Base-by-base conservation (phyloP, 2,888 invertebrate genomes). In the Pseudolycoriella hygida region DNA sequence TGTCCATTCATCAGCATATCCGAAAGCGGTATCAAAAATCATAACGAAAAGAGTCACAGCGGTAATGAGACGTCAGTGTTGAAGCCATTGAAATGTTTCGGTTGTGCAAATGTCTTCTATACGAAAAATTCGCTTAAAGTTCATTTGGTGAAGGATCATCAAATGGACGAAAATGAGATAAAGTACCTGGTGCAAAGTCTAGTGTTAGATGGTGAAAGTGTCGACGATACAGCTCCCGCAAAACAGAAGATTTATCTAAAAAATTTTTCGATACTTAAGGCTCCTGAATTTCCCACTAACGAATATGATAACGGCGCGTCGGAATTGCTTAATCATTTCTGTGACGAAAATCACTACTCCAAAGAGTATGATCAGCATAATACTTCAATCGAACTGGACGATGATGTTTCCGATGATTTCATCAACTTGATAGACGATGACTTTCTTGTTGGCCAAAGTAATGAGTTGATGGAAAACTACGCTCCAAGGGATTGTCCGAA, bases 61-160 rank as follows among this genome's bases (percentile, higher is more conserved):
- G 4, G 15, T 18, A 34, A 6, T 8, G 14, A 14, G 2, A 46
- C 34, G 31, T 39, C 18, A 11, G 40, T 3, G 43, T 44, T 47
- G 45, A 17, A 32, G 12, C 40, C 40, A 34, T 17, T 40, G 1
- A 69, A 67, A 50, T 81, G 81, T 54, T 79, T 80, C 12, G 80
- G 78, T 8, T 81, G 80, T 55, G 59, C 68, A 1, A 77, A 78
- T 56, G 60, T 73, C 2, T 80, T 80, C 55, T 75, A 73, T 53
- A 71, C 72, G 10, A 71, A 72, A 53, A 70, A 75, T 53, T 74
- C 76, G 1, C 59, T 81, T 1, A 66, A 75, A 52, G 69, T 71
- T 4, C 81, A 82, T 57, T 62, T 81, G 4, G 68, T 74, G 18
- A 72, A 74, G 53, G 80, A 81, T 57, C 81, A 82, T 57, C 73